Evolutionary conservation across 2,113 vertebrate species (phyloP).

Genomic region (Podilymbus podiceps): DNA sequence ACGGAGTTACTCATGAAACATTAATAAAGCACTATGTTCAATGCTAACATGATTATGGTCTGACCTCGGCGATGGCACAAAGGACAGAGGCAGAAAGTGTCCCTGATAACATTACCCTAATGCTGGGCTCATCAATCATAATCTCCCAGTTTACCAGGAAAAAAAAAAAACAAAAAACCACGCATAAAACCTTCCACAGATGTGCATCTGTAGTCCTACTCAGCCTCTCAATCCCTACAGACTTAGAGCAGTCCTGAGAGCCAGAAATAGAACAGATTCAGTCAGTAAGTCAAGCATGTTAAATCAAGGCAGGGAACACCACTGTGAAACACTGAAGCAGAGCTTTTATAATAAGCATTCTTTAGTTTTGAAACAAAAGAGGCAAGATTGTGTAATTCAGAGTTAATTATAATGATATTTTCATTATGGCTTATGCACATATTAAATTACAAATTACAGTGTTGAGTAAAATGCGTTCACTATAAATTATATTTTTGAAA

Average conservation of each 20-base stretch:
- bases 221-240: constrained; percentile 63
- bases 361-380: constrained; percentile 64
- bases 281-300: constrained; percentile 64
- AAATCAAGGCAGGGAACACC: constrained; percentile 61
- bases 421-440: constrained; percentile 12
- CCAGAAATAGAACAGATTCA: constrained; percentile 73
- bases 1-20: constrained; percentile 82
- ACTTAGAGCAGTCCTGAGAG: constrained; percentile 39
- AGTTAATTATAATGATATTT: constrained; percentile 53
- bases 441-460: constrained; percentile 28
- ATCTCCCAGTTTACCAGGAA: constrained; percentile 75
- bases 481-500: constrained; percentile 26
- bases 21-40: constrained; percentile 84
- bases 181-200: constrained; percentile 66
- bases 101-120: constrained; percentile 86
- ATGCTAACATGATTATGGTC: constrained; percentile 84
- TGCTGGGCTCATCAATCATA: constrained; percentile 87
- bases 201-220: constrained; percentile 72
- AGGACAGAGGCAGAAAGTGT: constrained; percentile 81
- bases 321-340: constrained; percentile 36
- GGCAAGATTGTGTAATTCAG: constrained; percentile 25
- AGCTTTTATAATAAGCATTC: constrained; percentile 41
- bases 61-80: constrained; percentile 81
- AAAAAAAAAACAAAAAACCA: neutral
- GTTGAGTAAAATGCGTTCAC: constrained; percentile 16